Base-by-base conservation (phyloP, 2,888 invertebrate genomes). In the Epiblema foenella region DNA sequence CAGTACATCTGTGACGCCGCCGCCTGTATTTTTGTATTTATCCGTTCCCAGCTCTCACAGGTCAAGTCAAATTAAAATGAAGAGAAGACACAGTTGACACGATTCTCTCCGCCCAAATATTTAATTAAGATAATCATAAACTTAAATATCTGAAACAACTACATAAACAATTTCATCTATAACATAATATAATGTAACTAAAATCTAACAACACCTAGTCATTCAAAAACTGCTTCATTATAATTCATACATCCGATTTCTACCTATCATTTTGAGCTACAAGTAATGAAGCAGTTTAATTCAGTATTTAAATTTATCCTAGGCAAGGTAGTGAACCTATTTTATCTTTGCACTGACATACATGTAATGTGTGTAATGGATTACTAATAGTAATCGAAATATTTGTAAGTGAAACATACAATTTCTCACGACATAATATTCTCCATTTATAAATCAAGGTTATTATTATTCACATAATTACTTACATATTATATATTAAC, bases 111-210 rank as follows among this genome's bases (percentile, higher is more conserved):
- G 51, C 51, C 39, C 42, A 63, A 58, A 58, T 20, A 12, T 58
- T 64, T 57, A 57, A 58, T 52, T 52, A 29, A 29, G 51, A 64
- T 80, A 83, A 78, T 78, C 81, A 86, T 86, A 88, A 87, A 88
- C 87, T 87, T 82, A 86, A 85, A 88, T 76, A 85, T 85, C 88
- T 89, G 87, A 89, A 91, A 91, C 89, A 89, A 88, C 81, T 78
- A 83, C 83, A 87, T 89, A 90, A 91, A 92, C 89, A 89, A 89
- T 90, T 88, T 87, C 79, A 88, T 82, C 81, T 87, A 85, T 85
- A 90, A 89, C 88, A 77, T 89, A 87, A 87, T 84, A 86, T 83
- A 82, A 80, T 81, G 79, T 80, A 84, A 79, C 81, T 83, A 82
- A 81, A 78, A 77, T 73, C 79, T 81, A 81, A 81, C 79, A 79